Conservation (phyloP, 2,113 vertebrate species). For the Callospermophilus lateralis region DNA sequence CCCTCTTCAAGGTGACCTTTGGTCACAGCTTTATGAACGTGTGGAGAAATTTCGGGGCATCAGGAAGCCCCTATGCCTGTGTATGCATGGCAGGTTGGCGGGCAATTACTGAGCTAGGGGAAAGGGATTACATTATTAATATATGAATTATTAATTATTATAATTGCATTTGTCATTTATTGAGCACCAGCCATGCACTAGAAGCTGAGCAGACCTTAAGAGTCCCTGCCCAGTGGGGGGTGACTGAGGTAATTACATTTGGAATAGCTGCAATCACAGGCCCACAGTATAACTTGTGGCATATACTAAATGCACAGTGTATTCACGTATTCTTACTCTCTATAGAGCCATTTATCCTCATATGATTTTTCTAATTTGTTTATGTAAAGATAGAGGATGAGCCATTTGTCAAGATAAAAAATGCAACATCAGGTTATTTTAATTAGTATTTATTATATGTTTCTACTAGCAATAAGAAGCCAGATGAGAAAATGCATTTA, state of each 20-base stretch:
- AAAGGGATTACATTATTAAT: constrained; percentile 72
- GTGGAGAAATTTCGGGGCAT: background rate
- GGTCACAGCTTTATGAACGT: background rate
- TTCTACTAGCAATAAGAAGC: background rate
- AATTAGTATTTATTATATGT: constrained; percentile 67
- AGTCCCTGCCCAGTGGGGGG: constrained; percentile 71
- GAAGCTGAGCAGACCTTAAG: constrained; percentile 71
- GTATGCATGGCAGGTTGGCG: background rate
- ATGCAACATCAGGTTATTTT: constrained; percentile 67
- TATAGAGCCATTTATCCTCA: constrained; percentile 26
- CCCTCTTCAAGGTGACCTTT: constrained; percentile 72
- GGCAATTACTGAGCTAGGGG: constrained; percentile 49
- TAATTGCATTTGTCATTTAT: constrained; percentile 82
- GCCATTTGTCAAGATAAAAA: constrained; percentile 66
- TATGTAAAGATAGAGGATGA: constrained; percentile 51
- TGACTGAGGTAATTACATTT: constrained; percentile 76
- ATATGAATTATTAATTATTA: constrained; percentile 85
- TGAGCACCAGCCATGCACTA: constrained; percentile 68
- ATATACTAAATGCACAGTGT: background rate
- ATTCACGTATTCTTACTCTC: background rate
- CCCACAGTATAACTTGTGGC: background rate
- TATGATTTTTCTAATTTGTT: constrained; percentile 65
- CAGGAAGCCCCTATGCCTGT: background rate
- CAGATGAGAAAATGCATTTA: constrained; percentile 29
- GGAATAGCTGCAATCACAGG: constrained; percentile 19